Evolutionary conservation across 2,797 vertebrate genomes (phyloP), one percentile per base, ranked within the genome.

Genomic region (Melopsittacus undulatus): DNA sequence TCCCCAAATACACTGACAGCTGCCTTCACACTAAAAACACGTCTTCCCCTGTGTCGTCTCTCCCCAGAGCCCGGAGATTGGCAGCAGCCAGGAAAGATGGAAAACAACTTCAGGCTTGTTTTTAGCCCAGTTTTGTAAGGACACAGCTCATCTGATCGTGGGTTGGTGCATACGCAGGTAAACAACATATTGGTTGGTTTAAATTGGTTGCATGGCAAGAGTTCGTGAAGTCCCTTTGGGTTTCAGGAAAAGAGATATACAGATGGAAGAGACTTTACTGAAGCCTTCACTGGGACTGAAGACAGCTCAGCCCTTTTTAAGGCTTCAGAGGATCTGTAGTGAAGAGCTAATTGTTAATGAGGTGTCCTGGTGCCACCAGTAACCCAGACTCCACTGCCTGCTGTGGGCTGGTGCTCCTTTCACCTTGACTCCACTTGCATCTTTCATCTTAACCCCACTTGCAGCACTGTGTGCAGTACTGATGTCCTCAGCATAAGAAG

Each of bases 181-280:
- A 24, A 40, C 3, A 6, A 15, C 36, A 7, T 22, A 6, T 8
- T 34, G 7, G 10, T 24, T 49, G 27, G 45, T 69, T 91, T 34
- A 42, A 59, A 38, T 49, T 82, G 0, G 0, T n/a, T 42, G 38
- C 34, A 5, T 0, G 1, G 26, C 11, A 27, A 32, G 84, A 49
- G 14, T 4, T 77, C 22, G 14, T 56, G 36, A 70, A 84, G 30
- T 30, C 54, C 19, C 45, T 15, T 16, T 13, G 52, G 42, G 11
- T 26, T 75, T 76, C 49, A 52, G 26, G 11, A 64, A 69, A 69
- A 15, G 3, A 42, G 30, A 59, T n/a, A 34, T 54, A 69, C n/a
- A 24, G 27, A 12, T 46, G 54, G 45, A 48, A 73, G 61, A 73
- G 32, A 8, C 18, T 54, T 45, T 72, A 0, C 46, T 54, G 22